Conservation (phyloP, 2,797 vertebrate genomes). For the Simalia tracyae region DNA sequence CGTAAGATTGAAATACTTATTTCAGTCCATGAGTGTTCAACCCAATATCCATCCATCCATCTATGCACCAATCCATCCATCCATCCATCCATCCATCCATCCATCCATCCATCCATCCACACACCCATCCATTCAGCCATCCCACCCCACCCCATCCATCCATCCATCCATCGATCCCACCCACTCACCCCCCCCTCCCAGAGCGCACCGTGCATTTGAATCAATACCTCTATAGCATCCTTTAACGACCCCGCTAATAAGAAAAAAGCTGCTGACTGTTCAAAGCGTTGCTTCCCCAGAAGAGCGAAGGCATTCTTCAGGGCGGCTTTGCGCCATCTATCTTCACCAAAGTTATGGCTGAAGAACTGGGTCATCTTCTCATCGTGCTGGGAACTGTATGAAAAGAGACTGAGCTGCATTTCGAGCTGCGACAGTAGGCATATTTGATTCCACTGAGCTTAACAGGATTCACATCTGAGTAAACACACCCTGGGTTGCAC, state of each 20-base stretch:
- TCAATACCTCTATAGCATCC: constrained; percentile 93
- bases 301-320: constrained; percentile 98
- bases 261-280: constrained; percentile 97
- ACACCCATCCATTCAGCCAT: not conserved
- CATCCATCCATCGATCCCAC: not conserved
- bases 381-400: constrained; percentile 90
- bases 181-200: not conserved
- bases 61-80: no score
- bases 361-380: constrained; percentile 99
- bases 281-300: constrained; percentile 97
- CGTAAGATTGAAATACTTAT: not conserved
- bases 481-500: not conserved
- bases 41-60: not conserved
- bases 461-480: not conserved
- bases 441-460: not conserved
- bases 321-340: constrained; percentile 96
- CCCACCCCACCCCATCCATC: not conserved
- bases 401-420: constrained; percentile 4
- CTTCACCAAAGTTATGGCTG: constrained; percentile 96
- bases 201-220: no score
- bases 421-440: not conserved
- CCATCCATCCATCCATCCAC: not conserved
- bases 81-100: not conserved
- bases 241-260: constrained; percentile 95
- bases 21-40: no score